Evolutionary conservation across 2,888 invertebrate species (phyloP).

Genomic region (Cataglyphis rosenhaueri): DNA sequence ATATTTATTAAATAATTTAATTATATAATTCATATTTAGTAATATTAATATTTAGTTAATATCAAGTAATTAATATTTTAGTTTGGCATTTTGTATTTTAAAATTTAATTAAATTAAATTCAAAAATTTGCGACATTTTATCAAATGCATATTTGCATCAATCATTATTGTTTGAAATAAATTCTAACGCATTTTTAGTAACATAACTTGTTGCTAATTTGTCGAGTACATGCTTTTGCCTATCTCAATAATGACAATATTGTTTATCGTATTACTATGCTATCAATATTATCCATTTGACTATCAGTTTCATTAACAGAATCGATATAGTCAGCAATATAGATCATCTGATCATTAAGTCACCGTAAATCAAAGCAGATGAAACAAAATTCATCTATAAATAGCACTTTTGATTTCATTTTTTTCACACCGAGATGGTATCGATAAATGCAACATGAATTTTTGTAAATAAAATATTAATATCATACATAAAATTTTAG

Average conservation of each 20-base stretch:
- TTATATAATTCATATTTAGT: no score
- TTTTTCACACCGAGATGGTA: not conserved
- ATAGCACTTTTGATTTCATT: not conserved
- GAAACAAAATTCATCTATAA: not conserved
- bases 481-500: not conserved
- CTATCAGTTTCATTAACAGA: conserved; percentile 49
- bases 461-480: not conserved
- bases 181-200: conserved; percentile 12
- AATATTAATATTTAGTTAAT: no score
- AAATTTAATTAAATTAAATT: conserved; percentile 9
- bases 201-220: not conserved
- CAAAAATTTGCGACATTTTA: not conserved
- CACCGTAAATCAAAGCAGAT: not conserved
- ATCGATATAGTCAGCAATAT: conserved; percentile 30
- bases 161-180: conserved; percentile 12
- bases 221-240: not conserved
- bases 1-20: no score
- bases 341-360: conserved; percentile 12
- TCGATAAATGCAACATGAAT: not conserved
- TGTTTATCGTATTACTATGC: conserved; percentile 42
- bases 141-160: not conserved
- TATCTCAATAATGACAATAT: conserved; percentile 27
- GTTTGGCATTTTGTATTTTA: not conserved
- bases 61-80: not conserved
- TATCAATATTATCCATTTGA: conserved; percentile 55